phyloP scores from a whole-genome alignment of 2,113 vertebrate species.

The Scophthalmus maximus region DNA sequence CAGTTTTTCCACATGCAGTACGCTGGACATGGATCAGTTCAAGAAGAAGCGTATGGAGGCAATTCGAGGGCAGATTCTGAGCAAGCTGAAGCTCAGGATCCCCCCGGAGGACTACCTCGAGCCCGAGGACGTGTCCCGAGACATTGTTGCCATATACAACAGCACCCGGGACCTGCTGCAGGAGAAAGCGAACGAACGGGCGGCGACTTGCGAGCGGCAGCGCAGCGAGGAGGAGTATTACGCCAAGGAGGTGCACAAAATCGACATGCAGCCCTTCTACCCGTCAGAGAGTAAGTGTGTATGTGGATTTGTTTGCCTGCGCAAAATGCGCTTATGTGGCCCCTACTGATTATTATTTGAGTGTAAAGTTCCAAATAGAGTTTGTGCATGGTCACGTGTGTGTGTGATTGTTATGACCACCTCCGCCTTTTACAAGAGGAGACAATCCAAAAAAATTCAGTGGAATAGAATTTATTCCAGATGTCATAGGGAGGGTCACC shows the following conservation, averaged over 20 bases:
- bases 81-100: constrained; percentile 94
- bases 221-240: constrained; percentile 95
- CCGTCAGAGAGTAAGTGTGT: constrained; percentile 90
- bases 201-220: constrained; percentile 91
- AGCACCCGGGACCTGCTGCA: constrained; percentile 97
- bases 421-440: no score
- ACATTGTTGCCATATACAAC: constrained; percentile 98
- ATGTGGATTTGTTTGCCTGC: constrained; percentile 51
- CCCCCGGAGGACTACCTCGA: constrained; percentile 89
- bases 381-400: constrained; percentile 26
- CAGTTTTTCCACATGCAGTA: constrained; percentile 95
- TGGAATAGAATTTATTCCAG: not conserved
- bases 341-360: not conserved
- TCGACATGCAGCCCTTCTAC: constrained; percentile 90
- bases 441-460: not conserved
- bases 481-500: not conserved
- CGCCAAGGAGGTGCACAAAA: constrained; percentile 97
- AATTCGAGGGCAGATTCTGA: constrained; percentile 96
- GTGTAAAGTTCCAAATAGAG: not conserved
- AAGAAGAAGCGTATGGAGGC: constrained; percentile 97
- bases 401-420: constrained; percentile 63
- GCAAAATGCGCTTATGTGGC: not conserved
- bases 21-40: constrained; percentile 96
- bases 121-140: constrained; percentile 92
- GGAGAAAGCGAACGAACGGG: constrained; percentile 93